Evolutionary conservation across 2,797 vertebrate genomes (phyloP), one percentile per base, ranked within the genome.

Genomic region (Ambastaia sidthimunki): DNA sequence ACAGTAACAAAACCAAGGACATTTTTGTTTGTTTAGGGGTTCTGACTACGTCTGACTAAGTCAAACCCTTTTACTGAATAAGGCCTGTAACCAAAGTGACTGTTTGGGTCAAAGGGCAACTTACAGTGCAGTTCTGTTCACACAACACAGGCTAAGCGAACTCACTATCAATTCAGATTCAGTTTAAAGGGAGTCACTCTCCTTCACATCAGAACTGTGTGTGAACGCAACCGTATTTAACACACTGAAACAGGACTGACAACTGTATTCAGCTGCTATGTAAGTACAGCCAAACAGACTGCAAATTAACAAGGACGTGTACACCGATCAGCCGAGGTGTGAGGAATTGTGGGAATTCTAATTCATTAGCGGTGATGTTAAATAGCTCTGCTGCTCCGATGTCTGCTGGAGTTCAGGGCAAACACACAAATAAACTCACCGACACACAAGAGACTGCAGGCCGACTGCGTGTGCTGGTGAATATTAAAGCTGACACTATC

Each of bases 401-500:
- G 57, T 25, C 57, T 60, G 23, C 23, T 60, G 57, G 34, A 37
- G 34, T 5, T 37, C 5, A 37, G 34, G 34, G 57, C 23, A 2
- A 15, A 7, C 70, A 59, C 23, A 41, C 57, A 60, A 25, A 60
- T 15, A 60, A 60, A 60, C 57, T 60, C 57, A 25, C 19, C 4
- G 19, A 23, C 31, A 54, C 60, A 48, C 12, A 15, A 50, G 13
- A 60, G 10, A 70, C 68, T 23, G 6, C 15, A 54, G 68, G 15
- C 15, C 37, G 47, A 28, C 55, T 71, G 55, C 34, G 41, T 19
- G 70, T 71, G 80, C 69, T 55, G 55, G 23, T 65, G 37, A 83
- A 66, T 69, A 44, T 75, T 79, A 5, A 60, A 71, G 66, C 9
- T 34, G 34, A 79, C 57, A 66, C 59, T 66, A 70, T 48, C 37